Evolutionary conservation across 2,888 invertebrate species (phyloP).

Genomic region (Synergus itoensis): DNA sequence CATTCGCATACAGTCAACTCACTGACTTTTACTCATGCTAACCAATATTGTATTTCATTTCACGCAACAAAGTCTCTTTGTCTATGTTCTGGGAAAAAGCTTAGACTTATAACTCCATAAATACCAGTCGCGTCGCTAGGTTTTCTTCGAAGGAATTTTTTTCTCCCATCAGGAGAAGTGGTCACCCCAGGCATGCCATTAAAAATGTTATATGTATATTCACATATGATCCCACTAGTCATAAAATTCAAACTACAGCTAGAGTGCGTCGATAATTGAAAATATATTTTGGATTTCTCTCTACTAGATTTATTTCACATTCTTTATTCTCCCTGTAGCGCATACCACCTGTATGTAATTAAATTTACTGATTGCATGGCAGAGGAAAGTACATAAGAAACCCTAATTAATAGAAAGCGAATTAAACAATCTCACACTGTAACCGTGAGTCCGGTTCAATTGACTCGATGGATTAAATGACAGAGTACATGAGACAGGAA

Average conservation of each 20-base stretch:
- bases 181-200: not conserved
- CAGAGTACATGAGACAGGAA: slow-evolving; percentile 62
- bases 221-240: not conserved
- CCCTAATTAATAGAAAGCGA: not conserved
- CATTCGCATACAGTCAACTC: not conserved
- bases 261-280: not conserved
- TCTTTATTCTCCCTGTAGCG: not conserved
- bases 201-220: not conserved
- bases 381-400: not conserved
- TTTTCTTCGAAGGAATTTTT: not conserved
- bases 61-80: not conserved
- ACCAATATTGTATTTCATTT: not conserved
- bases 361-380: not conserved
- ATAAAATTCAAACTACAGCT: not conserved
- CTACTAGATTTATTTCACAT: not conserved
- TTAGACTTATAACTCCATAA: not conserved
- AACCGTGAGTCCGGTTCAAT: not conserved
- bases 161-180: not conserved
- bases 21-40: not conserved
- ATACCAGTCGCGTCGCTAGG: not conserved
- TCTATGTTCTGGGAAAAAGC: not conserved
- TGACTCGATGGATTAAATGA: slow-evolving; percentile 1
- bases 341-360: not conserved
- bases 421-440: not conserved
- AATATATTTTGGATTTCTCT: not conserved